Conservation (phyloP, 2,797 vertebrate genomes). For the Gymnopithys bicolor region DNA sequence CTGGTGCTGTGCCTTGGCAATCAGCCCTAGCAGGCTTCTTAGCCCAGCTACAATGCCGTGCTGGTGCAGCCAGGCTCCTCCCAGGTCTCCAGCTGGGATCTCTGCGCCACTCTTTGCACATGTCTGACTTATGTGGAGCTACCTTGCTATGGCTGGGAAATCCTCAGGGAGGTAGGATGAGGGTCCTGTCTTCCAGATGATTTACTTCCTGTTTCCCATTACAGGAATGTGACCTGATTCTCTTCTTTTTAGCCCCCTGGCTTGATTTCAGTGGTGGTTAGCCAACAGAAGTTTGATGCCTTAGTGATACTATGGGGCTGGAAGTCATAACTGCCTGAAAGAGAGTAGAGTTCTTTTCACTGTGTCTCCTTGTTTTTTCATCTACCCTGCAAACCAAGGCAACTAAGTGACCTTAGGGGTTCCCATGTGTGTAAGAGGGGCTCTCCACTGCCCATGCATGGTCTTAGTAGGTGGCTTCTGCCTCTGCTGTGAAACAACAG, state of each 20-base stretch:
- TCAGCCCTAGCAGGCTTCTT: not conserved
- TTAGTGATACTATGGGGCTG: not conserved
- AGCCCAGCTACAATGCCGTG: not conserved
- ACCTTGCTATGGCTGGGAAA: not conserved
- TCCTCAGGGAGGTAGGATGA: not conserved
- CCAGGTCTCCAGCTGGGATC: not conserved
- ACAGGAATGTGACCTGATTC: not conserved
- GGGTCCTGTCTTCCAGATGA: not conserved
- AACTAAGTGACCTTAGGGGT: not conserved
- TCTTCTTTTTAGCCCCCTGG: not conserved
- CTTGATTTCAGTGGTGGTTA: not conserved
- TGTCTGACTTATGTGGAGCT: not conserved
- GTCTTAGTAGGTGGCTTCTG: not conserved
- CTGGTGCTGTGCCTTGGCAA: not conserved
- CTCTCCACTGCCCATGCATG: not conserved
- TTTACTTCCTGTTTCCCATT: not conserved
- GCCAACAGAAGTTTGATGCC: not conserved
- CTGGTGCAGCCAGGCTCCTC: not conserved
- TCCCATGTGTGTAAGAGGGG: not conserved
- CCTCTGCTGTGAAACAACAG: not conserved
- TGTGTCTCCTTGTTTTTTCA: not conserved
- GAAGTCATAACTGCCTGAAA: not conserved
- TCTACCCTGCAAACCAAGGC: not conserved
- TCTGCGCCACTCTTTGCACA: not conserved
- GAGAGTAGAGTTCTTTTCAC: not conserved